A percentile compares a stretch with the other conserved stretches of the same genome.
These are phyloP conservation scores for Streblospio benedicti DNA, from an alignment of 1,140 invertebrate species.

Conservation along the genomic window DNA sequence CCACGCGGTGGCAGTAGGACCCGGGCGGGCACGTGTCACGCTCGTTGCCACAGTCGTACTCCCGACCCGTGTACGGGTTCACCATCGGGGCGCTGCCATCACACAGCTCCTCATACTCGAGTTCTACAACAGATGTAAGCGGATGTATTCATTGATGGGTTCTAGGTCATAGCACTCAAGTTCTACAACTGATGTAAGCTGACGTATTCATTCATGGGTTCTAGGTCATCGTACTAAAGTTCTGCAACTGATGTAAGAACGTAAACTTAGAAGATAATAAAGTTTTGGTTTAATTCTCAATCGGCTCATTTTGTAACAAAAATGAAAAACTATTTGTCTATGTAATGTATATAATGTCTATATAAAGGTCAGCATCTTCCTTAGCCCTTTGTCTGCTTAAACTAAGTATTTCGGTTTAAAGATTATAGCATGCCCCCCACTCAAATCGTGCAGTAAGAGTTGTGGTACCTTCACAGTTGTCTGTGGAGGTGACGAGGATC, in stretches of 20 bases:
- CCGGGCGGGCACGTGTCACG: constrained; percentile 66
- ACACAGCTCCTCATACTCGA: constrained; percentile 74
- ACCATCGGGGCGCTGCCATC: constrained; percentile 69
- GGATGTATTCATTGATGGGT: neutral
- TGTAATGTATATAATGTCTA: too few species aligned
- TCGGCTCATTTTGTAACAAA: too few species aligned
- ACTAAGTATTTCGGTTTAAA: too few species aligned
- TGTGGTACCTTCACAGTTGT: constrained; percentile 17
- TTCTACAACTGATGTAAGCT: neutral
- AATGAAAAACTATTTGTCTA: too few species aligned
- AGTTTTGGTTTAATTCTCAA: too few species aligned
- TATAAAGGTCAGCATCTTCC: too few species aligned
- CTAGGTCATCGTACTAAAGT: neutral
- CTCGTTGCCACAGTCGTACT: constrained; percentile 71
- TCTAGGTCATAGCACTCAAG: neutral
- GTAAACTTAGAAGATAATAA: neutral
- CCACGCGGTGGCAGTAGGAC: constrained; percentile 36
- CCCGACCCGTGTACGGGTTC: constrained; percentile 60
- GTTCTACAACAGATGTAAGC: constrained; percentile 3
- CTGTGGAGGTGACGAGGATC: constrained; percentile 43
- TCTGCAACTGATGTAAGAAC: neutral
- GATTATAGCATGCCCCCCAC: too few species aligned
- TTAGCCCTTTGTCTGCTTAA: too few species aligned
- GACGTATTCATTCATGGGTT: neutral
- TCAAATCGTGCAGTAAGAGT: too few species aligned